Percentiles rank a stretch among this genome's conserved stretches.
Evolutionary conservation across 2,797 vertebrate genomes (phyloP).

Genomic region (Balearica regulorum): DNA sequence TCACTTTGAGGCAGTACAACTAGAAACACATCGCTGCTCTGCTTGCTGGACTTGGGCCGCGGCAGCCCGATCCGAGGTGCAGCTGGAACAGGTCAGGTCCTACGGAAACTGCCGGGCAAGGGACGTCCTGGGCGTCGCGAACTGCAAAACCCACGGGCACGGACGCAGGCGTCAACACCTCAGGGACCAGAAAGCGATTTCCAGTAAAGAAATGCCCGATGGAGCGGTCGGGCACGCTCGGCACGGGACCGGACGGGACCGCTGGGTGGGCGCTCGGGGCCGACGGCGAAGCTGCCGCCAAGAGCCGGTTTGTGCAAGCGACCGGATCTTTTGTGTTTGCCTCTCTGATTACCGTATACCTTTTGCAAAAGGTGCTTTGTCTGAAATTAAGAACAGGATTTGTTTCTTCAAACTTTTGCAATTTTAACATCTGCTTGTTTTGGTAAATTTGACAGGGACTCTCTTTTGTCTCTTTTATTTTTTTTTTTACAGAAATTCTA

Average conservation of each 20-base stretch:
- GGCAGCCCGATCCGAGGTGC: rapidly evolving
- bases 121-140: rapidly evolving
- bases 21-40: rapidly evolving
- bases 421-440: conserved; percentile 57
- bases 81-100: rapidly evolving
- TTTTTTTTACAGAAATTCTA: conserved; percentile 39
- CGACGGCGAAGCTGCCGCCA: rapidly evolving
- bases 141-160: rapidly evolving
- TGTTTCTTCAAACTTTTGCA: conserved; percentile 38
- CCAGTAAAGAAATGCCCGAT: neutral
- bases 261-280: rapidly evolving
- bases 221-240: rapidly evolving
- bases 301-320: neutral
- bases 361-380: neutral
- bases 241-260: rapidly evolving
- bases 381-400: neutral
- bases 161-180: neutral
- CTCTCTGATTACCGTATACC: neutral
- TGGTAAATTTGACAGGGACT: conserved; percentile 64
- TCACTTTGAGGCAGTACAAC: neutral
- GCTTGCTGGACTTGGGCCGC: neutral
- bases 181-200: neutral
- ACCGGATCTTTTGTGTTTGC: rapidly evolving
- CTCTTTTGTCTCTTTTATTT: conserved; percentile 64
- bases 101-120: rapidly evolving